Conservation (phyloP, 2,888 invertebrate species). For the Spilosoma lubricipeda region DNA sequence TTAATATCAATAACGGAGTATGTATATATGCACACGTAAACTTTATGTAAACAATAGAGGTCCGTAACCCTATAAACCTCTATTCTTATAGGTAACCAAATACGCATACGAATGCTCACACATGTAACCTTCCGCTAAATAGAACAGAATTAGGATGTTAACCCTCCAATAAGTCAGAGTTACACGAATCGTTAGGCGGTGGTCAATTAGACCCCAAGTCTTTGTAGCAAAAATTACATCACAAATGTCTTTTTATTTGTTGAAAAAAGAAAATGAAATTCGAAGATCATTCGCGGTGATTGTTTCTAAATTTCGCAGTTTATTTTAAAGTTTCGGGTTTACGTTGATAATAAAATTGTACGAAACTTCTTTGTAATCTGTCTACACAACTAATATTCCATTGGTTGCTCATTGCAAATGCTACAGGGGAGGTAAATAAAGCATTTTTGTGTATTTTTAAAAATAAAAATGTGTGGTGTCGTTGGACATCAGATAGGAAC, state of each 20-base stretch:
- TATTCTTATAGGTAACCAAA: constrained; percentile 38
- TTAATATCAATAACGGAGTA: not conserved
- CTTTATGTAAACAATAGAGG: not conserved
- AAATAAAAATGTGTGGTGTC: too few relatives aligned
- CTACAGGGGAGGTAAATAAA: not conserved
- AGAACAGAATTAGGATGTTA: constrained; percentile 59
- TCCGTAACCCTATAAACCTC: constrained; percentile 8
- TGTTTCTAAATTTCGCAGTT: constrained; percentile 12
- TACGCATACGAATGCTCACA: constrained; percentile 33
- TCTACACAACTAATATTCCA: not conserved
- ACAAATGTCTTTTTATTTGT: constrained; percentile 26
- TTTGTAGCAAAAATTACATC: constrained; percentile 29
- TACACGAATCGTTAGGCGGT: constrained; percentile 55
- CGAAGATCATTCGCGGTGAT: constrained; percentile 20
- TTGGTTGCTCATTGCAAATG: not conserved
- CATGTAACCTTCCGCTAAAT: constrained; percentile 57
- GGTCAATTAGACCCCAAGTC: constrained; percentile 42
- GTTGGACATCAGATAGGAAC: too few relatives aligned
- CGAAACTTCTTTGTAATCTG: not conserved
- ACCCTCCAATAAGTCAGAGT: constrained; percentile 57
- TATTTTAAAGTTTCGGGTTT: not conserved
- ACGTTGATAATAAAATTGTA: constrained; percentile 15
- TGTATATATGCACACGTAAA: not conserved
- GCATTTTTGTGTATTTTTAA: too few relatives aligned
- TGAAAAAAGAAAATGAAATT: constrained; percentile 20